Percentiles rank a stretch among this genome's conserved stretches.
Evolutionary conservation across 2,113 vertebrate genomes (phyloP).

Genomic region (Neodon shergylaensis): DNA sequence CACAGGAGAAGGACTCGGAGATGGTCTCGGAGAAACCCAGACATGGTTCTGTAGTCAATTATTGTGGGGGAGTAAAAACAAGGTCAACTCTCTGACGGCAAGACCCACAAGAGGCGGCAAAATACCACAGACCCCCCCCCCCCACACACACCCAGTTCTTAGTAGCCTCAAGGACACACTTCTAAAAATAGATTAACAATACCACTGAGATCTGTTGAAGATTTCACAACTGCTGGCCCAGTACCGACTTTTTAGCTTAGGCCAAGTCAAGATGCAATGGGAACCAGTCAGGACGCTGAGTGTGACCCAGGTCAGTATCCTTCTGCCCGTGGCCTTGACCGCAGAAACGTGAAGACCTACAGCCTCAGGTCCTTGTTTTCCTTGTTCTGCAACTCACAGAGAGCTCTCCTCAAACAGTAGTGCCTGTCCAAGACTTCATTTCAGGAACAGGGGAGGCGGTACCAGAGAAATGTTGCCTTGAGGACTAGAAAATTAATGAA

Average conservation of each 20-base stretch:
- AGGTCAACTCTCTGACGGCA: slow-evolving; percentile 69
- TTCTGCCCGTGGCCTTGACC: slow-evolving; percentile 24
- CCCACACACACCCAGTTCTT: not conserved
- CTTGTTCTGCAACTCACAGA: slow-evolving; percentile 19
- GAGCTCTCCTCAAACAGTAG: slow-evolving; percentile 58
- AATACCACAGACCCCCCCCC: slow-evolving; percentile 53
- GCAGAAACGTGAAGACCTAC: slow-evolving; percentile 9
- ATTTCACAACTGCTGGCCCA: slow-evolving; percentile 71
- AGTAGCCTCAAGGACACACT: slow-evolving; percentile 54
- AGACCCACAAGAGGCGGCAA: slow-evolving; percentile 13
- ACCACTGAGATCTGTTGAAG: slow-evolving; percentile 48
- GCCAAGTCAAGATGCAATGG: slow-evolving; percentile 59
- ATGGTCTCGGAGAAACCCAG: slow-evolving; percentile 40
- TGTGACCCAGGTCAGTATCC: slow-evolving; percentile 52
- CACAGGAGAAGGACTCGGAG: not conserved
- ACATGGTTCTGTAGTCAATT: slow-evolving; percentile 19
- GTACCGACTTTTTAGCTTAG: slow-evolving; percentile 54
- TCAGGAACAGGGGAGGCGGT: slow-evolving; percentile 52
- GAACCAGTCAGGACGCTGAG: slow-evolving; percentile 62
- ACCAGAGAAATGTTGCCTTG: slow-evolving; percentile 27
- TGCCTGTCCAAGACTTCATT: slow-evolving; percentile 65
- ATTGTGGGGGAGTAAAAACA: slow-evolving; percentile 49
- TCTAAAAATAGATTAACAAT: slow-evolving; percentile 75
- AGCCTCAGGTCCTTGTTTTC: slow-evolving; percentile 24
- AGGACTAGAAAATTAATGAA: slow-evolving; percentile 66